Evolutionary conservation across 2,888 invertebrate genomes (phyloP).

Genomic region (Ctena decussata): DNA sequence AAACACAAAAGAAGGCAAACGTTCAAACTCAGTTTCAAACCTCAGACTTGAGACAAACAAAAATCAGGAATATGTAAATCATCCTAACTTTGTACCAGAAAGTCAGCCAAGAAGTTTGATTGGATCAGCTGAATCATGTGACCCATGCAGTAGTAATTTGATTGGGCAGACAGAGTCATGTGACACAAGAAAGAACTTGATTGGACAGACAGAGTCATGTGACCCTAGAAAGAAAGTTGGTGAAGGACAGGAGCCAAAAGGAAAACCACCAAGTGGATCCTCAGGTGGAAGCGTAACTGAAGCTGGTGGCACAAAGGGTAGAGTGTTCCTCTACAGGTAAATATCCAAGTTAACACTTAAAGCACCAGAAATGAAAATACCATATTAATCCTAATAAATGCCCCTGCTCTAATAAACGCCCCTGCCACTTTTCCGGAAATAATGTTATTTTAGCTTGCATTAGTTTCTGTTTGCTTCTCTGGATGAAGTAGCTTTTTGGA

Average conservation of each 20-base stretch:
- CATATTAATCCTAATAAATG: neutral
- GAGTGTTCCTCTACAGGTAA: neutral
- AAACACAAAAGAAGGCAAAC: neutral
- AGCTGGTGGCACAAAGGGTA: neutral
- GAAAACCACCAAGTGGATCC: neutral
- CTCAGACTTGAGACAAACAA: neutral
- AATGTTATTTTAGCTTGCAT: neutral
- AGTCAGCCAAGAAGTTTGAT: neutral
- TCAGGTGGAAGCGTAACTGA: neutral
- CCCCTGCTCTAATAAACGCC: neutral
- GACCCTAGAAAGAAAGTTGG: neutral
- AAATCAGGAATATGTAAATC: constrained; percentile 34
- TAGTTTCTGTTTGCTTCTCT: neutral
- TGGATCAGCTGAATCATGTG: neutral
- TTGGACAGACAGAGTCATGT: neutral
- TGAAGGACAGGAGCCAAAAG: neutral
- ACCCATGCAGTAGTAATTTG: neutral
- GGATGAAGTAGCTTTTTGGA: too few species aligned
- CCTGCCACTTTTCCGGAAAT: neutral
- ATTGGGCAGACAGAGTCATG: neutral
- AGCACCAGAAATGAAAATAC: neutral
- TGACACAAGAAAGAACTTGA: neutral
- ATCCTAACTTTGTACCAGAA: constrained; percentile 63
- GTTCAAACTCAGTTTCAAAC: neutral
- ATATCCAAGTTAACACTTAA: neutral